Evolutionary conservation across 2,113 vertebrate species (phyloP).

Genomic region (Eulacestoma nigropectus): DNA sequence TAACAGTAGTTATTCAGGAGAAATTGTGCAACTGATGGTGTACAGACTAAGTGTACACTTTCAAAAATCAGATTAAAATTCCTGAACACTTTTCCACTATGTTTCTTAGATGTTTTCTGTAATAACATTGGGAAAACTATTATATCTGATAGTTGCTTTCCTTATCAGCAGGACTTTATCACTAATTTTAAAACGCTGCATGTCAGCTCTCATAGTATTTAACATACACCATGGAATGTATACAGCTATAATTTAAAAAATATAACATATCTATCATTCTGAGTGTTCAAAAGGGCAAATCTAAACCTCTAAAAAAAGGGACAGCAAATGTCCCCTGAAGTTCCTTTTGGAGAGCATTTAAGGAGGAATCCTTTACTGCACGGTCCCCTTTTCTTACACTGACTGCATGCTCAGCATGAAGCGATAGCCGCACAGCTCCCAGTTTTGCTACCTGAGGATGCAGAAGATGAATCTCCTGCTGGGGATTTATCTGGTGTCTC

Average conservation of each 20-base stretch:
- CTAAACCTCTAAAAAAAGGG: background rate
- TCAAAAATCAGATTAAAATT: background rate
- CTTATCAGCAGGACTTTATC: background rate
- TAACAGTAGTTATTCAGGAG: background rate
- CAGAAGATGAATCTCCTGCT: background rate
- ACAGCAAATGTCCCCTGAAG: background rate
- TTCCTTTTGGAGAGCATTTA: background rate
- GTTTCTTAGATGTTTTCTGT: background rate
- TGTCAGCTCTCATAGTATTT: background rate
- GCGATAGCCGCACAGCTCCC: rapidly evolving
- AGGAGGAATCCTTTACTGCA: background rate
- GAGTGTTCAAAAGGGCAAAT: background rate
- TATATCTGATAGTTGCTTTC: background rate
- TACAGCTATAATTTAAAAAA: background rate
- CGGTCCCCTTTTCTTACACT: rapidly evolving
- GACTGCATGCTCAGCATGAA: background rate
- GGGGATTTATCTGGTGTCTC: background rate
- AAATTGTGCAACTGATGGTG: background rate
- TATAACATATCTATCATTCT: background rate
- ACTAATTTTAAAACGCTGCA: background rate
- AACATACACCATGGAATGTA: background rate
- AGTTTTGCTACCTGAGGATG: background rate
- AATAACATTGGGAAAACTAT: background rate
- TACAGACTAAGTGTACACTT: background rate
- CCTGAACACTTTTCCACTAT: background rate